These are phyloP conservation scores for Amblyjoppa fuscipennis DNA, from an alignment of 2,888 invertebrate genomes.

Conservation along the genomic window DNA sequence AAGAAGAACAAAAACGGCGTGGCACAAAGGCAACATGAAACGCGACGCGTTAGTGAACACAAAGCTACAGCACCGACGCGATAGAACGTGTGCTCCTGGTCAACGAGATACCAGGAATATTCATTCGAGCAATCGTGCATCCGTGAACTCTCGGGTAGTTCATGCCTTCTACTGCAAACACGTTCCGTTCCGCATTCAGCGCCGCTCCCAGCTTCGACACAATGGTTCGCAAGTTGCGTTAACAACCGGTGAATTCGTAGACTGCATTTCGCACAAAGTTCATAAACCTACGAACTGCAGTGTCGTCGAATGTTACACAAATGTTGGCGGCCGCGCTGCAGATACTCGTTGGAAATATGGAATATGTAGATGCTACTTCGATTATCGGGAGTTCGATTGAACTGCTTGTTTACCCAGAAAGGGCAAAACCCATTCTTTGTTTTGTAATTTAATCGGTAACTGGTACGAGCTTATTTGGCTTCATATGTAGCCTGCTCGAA, in stretches of 20 bases:
- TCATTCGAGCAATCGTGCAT: constrained; percentile 48
- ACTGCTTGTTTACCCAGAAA: neutral
- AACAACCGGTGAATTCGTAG: constrained; percentile 17
- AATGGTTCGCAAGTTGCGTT: constrained; percentile 23
- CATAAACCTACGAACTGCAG: neutral
- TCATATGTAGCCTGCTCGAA: neutral
- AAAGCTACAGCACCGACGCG: constrained; percentile 6
- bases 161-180: constrained; percentile 4
- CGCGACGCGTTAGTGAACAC: constrained; percentile 19
- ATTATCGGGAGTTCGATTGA: neutral
- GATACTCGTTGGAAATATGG: neutral
- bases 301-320: neutral
- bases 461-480: neutral
- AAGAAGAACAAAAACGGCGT: neutral
- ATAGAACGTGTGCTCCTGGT: constrained; percentile 19
- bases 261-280: constrained; percentile 36
- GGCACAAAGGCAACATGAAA: constrained; percentile 32
- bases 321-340: neutral
- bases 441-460: neutral
- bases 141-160: constrained; percentile 36
- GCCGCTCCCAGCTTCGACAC: constrained; percentile 10
- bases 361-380: neutral
- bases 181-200: constrained; percentile 33
- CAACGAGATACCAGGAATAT: constrained; percentile 49
- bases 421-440: neutral